Percentiles rank a stretch among this genome's conserved stretches.
These are phyloP conservation scores for Leucoraja ocellata DNA, from an alignment of 2,797 vertebrate species.

Conservation along the genomic window DNA sequence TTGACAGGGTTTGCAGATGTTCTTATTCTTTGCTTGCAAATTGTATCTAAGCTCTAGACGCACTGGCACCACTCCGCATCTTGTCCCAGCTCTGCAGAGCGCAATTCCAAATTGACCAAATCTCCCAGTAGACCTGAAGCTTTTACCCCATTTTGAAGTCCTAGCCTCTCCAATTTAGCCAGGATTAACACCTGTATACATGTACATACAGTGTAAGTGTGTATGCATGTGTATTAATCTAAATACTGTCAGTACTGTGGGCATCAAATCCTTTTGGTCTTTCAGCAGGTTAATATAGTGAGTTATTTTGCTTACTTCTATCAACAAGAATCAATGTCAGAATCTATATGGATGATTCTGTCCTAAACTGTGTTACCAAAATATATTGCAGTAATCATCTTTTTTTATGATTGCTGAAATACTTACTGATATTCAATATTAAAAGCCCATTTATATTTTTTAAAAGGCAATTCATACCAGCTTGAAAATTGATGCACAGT, in stretches of 20 bases:
- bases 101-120: no score
- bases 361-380: not conserved
- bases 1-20: no score
- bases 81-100: no score
- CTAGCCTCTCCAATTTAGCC: no score
- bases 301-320: not conserved
- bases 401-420: not conserved
- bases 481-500: not conserved
- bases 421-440: not conserved
- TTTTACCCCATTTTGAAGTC: no score
- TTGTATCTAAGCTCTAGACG: no score
- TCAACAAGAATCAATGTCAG: not conserved
- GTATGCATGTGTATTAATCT: not conserved
- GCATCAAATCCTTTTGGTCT: not conserved
- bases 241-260: not conserved
- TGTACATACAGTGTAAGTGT: no score
- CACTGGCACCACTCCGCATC: no score
- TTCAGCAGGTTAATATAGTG: not conserved
- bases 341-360: conserved; percentile 2
- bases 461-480: not conserved
- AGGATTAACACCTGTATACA: no score
- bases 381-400: not conserved
- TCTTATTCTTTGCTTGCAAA: no score
- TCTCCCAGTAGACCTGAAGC: no score
- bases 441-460: not conserved